Evolutionary conservation across 2,113 vertebrate genomes (phyloP), one percentile per base, ranked within the genome.

Genomic region (Sphaerodactylus townsendi): DNA sequence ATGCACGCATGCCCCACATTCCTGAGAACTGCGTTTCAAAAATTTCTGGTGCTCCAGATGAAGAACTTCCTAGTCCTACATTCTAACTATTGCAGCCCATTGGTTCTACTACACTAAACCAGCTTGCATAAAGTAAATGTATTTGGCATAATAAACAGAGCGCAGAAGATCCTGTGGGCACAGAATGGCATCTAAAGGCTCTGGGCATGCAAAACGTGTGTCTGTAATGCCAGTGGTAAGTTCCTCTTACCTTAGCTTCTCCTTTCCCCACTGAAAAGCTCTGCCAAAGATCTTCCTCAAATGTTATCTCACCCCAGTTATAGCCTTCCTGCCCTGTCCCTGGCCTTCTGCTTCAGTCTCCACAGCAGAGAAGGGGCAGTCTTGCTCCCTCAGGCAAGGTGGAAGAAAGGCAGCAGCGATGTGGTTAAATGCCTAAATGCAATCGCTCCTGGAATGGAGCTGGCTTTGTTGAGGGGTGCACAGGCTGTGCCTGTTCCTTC

Each of bases 401-500:
- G 9, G 5, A 14, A 41, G 1, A 56, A 3, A 41, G 50, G n/a
- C 56, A 15, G 71, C 73, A 41, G 78, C n/a, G 44, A 70, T 79
- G 86, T 50, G 89, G 94, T 95, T 93, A 94, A 62, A 94, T 82
- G 87, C 87, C 79, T 79, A 83, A 87, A 88, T 87, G 30, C 90
- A 91, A 88, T 87, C 85, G 90, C 89, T 84, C 88, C 78, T 86
- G 90, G 85, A 91, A 78, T 84, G 81, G 85, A 87, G 78, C 81
- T 81, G 72, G 83, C 46, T 62, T 28, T 87, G 86, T 91, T 76
- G 82, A 76, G 87, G 90, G 90, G 93, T 88, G 92, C 93, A 87
- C 90, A 33, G 94, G 86, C 68, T 3, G 87, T 89, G 93, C 94
- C 82, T 79, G 86, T 21, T 90, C 93, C 93, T 85, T 93, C 91